Percentiles rank a stretch among this genome's conserved stretches.
These are phyloP conservation scores for Lathamus discolor DNA, from an alignment of 2,113 vertebrate genomes.

Conservation along the genomic window DNA sequence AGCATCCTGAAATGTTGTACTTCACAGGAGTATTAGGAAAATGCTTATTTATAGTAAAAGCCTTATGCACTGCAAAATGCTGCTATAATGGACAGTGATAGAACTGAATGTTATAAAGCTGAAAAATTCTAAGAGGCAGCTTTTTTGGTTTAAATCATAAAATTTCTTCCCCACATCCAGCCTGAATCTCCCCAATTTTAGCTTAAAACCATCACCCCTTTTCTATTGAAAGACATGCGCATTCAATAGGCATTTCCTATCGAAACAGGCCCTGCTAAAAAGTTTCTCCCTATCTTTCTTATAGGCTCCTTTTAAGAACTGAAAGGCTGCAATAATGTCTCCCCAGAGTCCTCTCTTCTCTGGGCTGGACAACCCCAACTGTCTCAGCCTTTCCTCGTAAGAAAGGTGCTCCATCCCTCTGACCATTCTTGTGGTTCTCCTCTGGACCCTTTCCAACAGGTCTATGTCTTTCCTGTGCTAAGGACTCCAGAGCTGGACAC, in stretches of 20 bases:
- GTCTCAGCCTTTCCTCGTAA: neutral
- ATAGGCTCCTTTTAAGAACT: neutral
- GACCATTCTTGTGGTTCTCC: neutral
- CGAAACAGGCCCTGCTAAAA: neutral
- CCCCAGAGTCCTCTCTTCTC: neutral
- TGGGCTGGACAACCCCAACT: neutral
- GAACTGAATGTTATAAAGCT: neutral
- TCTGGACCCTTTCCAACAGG: neutral
- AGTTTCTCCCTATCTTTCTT: neutral
- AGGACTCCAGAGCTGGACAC: neutral
- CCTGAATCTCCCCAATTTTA: neutral
- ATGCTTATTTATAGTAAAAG: neutral
- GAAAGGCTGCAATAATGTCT: neutral
- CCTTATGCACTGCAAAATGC: neutral
- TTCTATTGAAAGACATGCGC: too few species aligned
- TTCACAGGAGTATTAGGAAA: neutral
- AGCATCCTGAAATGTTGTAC: neutral
- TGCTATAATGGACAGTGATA: neutral
- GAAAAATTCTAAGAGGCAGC: neutral
- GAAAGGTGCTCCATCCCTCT: neutral
- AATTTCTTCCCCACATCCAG: neutral
- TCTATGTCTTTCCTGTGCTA: neutral
- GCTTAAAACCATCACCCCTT: neutral
- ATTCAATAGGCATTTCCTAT: neutral
- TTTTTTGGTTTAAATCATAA: neutral